Evolutionary conservation across 2,888 invertebrate genomes (phyloP), one percentile per base, ranked within the genome.

Genomic region (Microplitis deprimator): DNA sequence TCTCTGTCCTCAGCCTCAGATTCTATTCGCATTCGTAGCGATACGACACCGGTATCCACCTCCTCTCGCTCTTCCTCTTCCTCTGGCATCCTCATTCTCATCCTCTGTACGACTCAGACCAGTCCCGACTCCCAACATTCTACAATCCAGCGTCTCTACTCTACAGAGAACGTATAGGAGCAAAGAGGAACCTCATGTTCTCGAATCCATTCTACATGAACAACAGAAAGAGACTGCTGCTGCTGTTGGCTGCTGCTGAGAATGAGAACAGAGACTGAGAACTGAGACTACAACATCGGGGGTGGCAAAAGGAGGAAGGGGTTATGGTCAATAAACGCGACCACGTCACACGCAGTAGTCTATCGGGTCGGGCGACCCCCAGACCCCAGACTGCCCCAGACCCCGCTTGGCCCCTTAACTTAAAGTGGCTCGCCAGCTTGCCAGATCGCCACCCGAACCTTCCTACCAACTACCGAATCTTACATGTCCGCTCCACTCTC

Each of bases 311-410:
- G 84, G 83, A 84, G 86, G 88, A 88, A 89, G 89, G 89, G 89
- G 89, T 89, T 89, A 89, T 89, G 89, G 89, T 89, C 89, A 89
- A 89, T 89, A 89, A 89, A 88, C 88, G 88, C 88, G 85, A 87
- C 87, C 85, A 87, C 89, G 87, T 89, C 88, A 87, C 87, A 85
- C 87, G 87, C 86, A 85, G 50, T 50, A 50, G 87, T 87, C 88
- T 88, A 88, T 88, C 87, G 87, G 85, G 20, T 70, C 85, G 86
- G 50, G 50, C 50, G 50, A 50, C 50, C 50, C 50, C 50, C 50
- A 50, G 50, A 50, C 50, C 50, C 50, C 50, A 13, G 10, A 8
- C 50, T 13, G 50, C 13, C 13, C 13, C 50, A 50, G 50, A 87
- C 85, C 86, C 85, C 85, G 84, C 86, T 87, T 85, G 85, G 86